A percentile compares a stretch with the other conserved stretches of the same genome.
phyloP scores from a whole-genome alignment of 2,888 invertebrate genomes.

The Ptilodon capucinus region DNA sequence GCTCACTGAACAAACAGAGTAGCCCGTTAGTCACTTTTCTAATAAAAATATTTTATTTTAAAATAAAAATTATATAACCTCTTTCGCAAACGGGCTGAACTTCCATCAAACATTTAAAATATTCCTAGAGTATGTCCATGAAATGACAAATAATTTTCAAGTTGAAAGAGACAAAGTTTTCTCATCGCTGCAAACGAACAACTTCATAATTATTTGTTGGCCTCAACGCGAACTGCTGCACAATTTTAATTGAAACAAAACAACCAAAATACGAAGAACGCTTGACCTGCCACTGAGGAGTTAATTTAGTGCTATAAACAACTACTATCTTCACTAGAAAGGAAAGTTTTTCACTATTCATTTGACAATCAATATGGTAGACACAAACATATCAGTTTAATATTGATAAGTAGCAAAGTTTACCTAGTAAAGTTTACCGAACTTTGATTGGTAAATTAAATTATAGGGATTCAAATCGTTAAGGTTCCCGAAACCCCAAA shows the following conservation, averaged over 20 bases:
- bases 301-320: conserved; percentile 39
- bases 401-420: too few relatives aligned
- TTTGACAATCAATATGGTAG: background rate
- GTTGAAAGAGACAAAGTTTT: conserved; percentile 60
- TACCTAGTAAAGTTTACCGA: background rate
- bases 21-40: conserved; percentile 18
- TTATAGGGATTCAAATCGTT: background rate
- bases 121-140: conserved; percentile 20
- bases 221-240: conserved; percentile 48
- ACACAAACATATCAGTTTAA: background rate
- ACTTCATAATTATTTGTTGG: conserved; percentile 72
- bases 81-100: conserved; percentile 18
- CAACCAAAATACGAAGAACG: conserved; percentile 55
- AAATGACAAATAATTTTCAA: conserved; percentile 46
- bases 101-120: conserved; percentile 20
- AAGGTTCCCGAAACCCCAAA: background rate
- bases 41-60: conserved; percentile 18
- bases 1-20: conserved; percentile 17
- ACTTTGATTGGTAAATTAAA: too few relatives aligned
- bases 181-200: conserved; percentile 61
- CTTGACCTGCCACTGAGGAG: conserved; percentile 57
- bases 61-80: conserved; percentile 22
- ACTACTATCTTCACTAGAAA: conserved; percentile 12
- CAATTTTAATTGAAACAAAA: conserved; percentile 71
- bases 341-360: background rate